Evolutionary conservation across 2,888 invertebrate genomes (phyloP).

Genomic region (Andrena flavipes): DNA sequence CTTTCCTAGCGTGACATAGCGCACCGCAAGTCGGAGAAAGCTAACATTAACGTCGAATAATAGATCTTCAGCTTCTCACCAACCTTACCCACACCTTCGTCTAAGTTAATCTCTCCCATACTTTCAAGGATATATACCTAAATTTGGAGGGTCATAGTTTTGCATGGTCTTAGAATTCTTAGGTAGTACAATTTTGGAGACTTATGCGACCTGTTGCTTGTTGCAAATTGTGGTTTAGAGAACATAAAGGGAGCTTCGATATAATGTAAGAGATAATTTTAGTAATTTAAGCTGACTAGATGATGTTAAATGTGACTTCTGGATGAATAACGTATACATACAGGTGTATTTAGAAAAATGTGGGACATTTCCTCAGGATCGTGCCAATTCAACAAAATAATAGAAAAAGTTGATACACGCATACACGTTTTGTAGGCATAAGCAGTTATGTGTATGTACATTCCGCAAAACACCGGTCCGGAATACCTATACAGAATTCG

Average conservation of each 20-base stretch:
- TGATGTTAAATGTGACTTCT: too few relatives aligned
- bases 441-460: too few relatives aligned
- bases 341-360: too few relatives aligned
- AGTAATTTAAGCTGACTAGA: too few relatives aligned
- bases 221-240: conserved; percentile 5
- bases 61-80: conserved; percentile 72
- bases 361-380: too few relatives aligned
- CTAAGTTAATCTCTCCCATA: conserved; percentile 61
- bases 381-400: too few relatives aligned
- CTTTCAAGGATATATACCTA: conserved; percentile 71
- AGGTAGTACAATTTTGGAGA: conserved; percentile 59
- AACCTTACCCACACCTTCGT: conserved; percentile 52
- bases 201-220: conserved; percentile 77
- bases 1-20: conserved; percentile 51
- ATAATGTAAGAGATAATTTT: not conserved
- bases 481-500: too few relatives aligned
- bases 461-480: too few relatives aligned
- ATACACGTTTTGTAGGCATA: too few relatives aligned
- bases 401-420: too few relatives aligned
- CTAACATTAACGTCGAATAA: conserved; percentile 65
- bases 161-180: conserved; percentile 79
- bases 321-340: too few relatives aligned
- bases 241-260: not conserved
- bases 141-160: conserved; percentile 79
- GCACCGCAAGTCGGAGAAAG: conserved; percentile 51